Evolutionary conservation across 53 echinoderm and acorn worm species (phyloP), one percentile per base, ranked within the genome.

Genomic region (Mesocentrotus franciscanus): DNA sequence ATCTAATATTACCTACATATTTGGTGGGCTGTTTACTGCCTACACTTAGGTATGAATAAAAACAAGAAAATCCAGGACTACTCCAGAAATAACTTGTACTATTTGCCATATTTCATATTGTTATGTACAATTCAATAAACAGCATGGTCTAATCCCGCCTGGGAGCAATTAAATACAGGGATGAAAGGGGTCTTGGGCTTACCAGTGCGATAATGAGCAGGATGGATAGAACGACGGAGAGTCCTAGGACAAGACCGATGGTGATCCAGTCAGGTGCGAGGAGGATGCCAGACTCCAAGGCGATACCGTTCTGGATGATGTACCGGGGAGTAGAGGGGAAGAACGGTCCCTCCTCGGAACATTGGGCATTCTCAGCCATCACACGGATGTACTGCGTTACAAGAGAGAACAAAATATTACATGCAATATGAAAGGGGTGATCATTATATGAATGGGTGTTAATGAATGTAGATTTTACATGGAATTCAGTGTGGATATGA

Each of bases 281-380:
- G 8, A 99, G 96, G 92, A 99, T 98, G 20, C 97, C 97, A 24
- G 97, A 96, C 72, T 97, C 99, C 56, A 99, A 93, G 1, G 99
- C 96, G 8, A 99, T 97, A 58, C 99, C 99, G n/a, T 99, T 99
- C 96, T 99, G 99, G 62, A 99, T 97, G 81, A 99, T 96, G 94
- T 99, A 99, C 10, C 99, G 92, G 2, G 99, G 99, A 8, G 99
- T 99, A 1, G 99, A 96, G 4, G 99, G 99, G 95, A 99, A 99
- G 98, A 95, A 99, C 9, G 99, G 99, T 16, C 99, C 99, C 49
- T 99, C 98, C 55, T 99, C 99, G 0, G 99, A 99, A 60, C 99
- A 99, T 95, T 99, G 99, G 10, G 99, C 99, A 83, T 97, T 99
- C 97, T 98, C 95, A 10, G 99, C 99, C 99, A 99, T 99, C 58